Conservation (phyloP, 1,140 invertebrate species). For the Calosoma granatense region DNA sequence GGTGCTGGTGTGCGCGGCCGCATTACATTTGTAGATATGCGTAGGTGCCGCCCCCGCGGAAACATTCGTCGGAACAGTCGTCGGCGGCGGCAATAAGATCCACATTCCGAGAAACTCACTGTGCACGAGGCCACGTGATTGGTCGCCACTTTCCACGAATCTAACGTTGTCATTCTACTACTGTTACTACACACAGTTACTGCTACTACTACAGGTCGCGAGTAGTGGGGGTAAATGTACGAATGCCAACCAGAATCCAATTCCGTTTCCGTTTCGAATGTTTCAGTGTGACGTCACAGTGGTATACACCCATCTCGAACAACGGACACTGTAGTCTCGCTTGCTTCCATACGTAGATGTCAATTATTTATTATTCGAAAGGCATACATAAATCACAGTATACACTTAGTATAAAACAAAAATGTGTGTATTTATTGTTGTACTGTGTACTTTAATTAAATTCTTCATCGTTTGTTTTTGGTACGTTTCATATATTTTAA, state of each 20-base stretch:
- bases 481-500: too few species aligned
- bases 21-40: conserved; percentile 10
- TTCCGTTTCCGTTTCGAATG: background rate
- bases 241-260: background rate
- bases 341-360: too few species aligned
- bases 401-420: too few species aligned
- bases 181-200: too few species aligned
- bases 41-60: conserved; percentile 18
- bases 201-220: too few species aligned
- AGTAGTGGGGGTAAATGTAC: too few species aligned
- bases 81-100: conserved; percentile 23
- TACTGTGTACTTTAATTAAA: too few species aligned
- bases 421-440: too few species aligned
- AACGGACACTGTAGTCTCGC: background rate
- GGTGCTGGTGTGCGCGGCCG: conserved; percentile 19
- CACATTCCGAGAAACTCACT: conserved; percentile 27
- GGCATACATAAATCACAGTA: too few species aligned
- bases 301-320: background rate
- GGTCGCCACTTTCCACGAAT: background rate
- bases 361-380: too few species aligned
- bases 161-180: background rate
- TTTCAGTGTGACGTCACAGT: background rate
- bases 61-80: background rate
- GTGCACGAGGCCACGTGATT: background rate
- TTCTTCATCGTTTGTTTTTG: too few species aligned